These are phyloP conservation scores for Diabrotica balteata DNA, from an alignment of 2,888 invertebrate genomes.

Conservation along the genomic window DNA sequence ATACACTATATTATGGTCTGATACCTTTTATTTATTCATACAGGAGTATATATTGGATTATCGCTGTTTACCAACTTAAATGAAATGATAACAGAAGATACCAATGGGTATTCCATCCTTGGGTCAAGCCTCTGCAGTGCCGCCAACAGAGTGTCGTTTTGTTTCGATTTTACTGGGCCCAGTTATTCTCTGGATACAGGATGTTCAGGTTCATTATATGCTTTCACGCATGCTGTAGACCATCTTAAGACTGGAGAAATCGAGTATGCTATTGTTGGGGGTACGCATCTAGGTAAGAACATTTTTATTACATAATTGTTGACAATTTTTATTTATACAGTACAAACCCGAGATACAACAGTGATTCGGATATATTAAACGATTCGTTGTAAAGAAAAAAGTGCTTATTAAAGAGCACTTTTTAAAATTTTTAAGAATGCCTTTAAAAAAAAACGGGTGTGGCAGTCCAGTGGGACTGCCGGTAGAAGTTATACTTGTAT, in stretches of 20 bases:
- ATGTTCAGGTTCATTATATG: slow-evolving; percentile 44
- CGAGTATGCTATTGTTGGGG: slow-evolving; percentile 36
- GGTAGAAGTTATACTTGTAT: too few species aligned
- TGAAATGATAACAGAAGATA: background rate
- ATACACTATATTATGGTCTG: too few species aligned
- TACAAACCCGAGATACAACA: too few species aligned
- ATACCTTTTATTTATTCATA: too few species aligned
- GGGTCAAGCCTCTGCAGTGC: slow-evolving; percentile 6
- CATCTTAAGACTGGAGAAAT: slow-evolving; percentile 34
- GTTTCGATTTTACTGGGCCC: slow-evolving; percentile 46
- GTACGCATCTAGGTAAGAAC: background rate
- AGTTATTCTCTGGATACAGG: slow-evolving; percentile 45
- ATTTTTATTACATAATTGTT: too few species aligned
- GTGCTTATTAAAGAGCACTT: too few species aligned
- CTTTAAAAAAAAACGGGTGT: too few species aligned
- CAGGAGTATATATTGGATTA: slow-evolving; percentile 11
- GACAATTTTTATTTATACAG: too few species aligned
- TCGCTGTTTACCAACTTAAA: background rate
- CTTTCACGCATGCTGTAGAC: slow-evolving; percentile 39
- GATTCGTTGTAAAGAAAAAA: too few species aligned
- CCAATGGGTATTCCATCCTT: background rate
- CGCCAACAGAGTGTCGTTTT: slow-evolving; percentile 43
- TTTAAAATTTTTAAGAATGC: too few species aligned
- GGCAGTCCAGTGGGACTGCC: too few species aligned
- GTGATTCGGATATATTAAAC: too few species aligned